Base-by-base conservation (phyloP, 2,888 invertebrate species). In the Thalpophila matura region DNA sequence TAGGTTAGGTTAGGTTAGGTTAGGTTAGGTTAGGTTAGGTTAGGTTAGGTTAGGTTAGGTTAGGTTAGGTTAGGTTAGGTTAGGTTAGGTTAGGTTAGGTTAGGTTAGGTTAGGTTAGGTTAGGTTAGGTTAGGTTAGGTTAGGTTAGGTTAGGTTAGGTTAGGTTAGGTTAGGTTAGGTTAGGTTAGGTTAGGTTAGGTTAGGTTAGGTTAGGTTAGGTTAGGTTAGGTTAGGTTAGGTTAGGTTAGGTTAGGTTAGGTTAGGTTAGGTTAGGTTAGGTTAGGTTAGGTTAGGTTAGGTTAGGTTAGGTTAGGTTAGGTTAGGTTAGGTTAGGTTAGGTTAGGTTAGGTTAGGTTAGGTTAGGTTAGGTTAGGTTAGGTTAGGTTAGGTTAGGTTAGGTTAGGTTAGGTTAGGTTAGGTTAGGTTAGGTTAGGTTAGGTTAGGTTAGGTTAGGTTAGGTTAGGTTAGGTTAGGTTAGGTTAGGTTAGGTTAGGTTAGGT, bases 61-160 rank as follows among this genome's bases (percentile, higher is more conserved):
- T 53, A 53, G 53, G 53, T 53, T 53, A 53, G 53, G 53, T 53
- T 53, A 53, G 53, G 53, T 53, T 53, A 51, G 43, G 43, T 64
- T 64, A 53, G 53, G 51, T 51, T 56, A 56, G 56, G 56, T 45
- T 57, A 53, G 74, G 70, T 62, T 62, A 62, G 67, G 66, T 67
- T 67, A 67, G 67, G 67, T 62, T 67, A 63, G 62, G 67, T 67
- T 67, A 67, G 66, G 66, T 67, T 67, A 68, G 67, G 67, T 68
- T 68, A 68, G 67, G 67, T 68, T 68, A 68, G 67, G 67, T 67
- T 68, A 68, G 67, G 68, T 68, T 68, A 68, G 68, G 68, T 68
- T 68, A 68, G 68, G 68, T 63, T 68, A 63, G 68, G 68, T 68
- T 63, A 63, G 68, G 68, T 68, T 68, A 63, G 68, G 68, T 63